A percentile compares a stretch with the other conserved stretches of the same genome.
phyloP scores from a whole-genome alignment of 1,140 invertebrate species.

The Temnothorax curvispinosus region DNA sequence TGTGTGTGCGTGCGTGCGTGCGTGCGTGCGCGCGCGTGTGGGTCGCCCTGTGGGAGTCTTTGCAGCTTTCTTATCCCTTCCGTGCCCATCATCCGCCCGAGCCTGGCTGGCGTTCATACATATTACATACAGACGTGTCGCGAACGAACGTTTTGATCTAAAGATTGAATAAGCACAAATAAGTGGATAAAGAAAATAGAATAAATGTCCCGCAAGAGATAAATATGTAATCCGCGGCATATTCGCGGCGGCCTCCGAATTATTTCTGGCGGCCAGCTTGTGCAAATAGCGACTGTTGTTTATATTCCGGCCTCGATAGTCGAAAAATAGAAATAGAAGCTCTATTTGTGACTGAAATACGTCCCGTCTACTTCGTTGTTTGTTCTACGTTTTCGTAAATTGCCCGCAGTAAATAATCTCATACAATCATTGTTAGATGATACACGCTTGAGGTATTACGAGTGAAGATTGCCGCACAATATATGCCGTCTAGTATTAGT shows the following conservation, averaged over 20 bases:
- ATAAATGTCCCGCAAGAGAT: constrained; percentile 19
- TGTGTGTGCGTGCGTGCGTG: constrained; percentile 7
- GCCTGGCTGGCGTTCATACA: neutral
- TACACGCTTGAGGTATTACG: neutral
- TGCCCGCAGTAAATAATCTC: too few relatives aligned
- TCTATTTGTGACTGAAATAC: constrained; percentile 29
- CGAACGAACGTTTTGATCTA: constrained; percentile 24
- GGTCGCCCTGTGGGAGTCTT: constrained; percentile 73
- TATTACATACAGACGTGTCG: neutral
- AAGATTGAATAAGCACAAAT: constrained; percentile 3
- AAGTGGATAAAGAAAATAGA: neutral
- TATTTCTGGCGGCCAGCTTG: neutral
- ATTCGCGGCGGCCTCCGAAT: neutral
- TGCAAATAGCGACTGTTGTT: neutral
- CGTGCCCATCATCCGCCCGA: constrained; percentile 34
- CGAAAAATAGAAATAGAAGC: neutral
- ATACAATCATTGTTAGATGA: neutral
- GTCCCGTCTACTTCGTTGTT: neutral
- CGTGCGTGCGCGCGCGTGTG: constrained; percentile 37
- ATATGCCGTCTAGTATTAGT: neutral
- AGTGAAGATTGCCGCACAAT: neutral
- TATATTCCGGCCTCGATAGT: neutral
- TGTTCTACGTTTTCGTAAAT: neutral
- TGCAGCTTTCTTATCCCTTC: constrained; percentile 69
- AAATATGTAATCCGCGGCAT: neutral